phyloP scores from a whole-genome alignment of 1,140 invertebrate genomes.

The Chironomus tepperi region DNA sequence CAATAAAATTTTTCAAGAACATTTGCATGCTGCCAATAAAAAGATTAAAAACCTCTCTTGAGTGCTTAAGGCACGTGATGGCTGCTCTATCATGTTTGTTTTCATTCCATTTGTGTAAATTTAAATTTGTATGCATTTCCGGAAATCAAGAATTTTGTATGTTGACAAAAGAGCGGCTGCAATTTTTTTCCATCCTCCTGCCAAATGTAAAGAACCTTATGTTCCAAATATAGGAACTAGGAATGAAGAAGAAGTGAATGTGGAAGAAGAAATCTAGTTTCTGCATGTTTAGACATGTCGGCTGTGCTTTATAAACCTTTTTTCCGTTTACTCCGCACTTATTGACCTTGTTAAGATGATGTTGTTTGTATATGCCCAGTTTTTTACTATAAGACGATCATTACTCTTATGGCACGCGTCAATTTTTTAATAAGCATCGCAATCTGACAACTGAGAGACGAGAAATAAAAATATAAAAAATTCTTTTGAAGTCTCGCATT shows the following conservation, averaged over 20 bases:
- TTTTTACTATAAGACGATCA: background rate
- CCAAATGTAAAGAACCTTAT: background rate
- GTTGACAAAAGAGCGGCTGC: too few species aligned
- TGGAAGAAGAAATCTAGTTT: background rate
- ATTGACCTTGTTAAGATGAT: slow-evolving; percentile 12
- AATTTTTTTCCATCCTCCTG: too few species aligned
- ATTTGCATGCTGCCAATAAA: too few species aligned
- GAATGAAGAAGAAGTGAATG: background rate
- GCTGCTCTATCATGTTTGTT: too few species aligned
- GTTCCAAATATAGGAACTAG: background rate
- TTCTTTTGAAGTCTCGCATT: background rate
- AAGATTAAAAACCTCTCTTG: too few species aligned
- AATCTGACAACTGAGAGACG: background rate
- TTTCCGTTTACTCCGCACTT: background rate
- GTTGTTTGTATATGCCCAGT: background rate
- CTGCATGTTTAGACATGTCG: slow-evolving; percentile 4
- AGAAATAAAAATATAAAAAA: background rate
- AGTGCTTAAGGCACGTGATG: too few species aligned
- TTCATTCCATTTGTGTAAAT: too few species aligned
- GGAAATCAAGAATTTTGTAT: background rate
- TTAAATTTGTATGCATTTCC: background rate
- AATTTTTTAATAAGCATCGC: background rate
- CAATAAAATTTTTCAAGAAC: background rate
- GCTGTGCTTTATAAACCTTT: background rate
- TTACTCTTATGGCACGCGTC: background rate